phyloP scores from a whole-genome alignment of 1,140 invertebrate species.

The Conopomorpha cramerella region DNA sequence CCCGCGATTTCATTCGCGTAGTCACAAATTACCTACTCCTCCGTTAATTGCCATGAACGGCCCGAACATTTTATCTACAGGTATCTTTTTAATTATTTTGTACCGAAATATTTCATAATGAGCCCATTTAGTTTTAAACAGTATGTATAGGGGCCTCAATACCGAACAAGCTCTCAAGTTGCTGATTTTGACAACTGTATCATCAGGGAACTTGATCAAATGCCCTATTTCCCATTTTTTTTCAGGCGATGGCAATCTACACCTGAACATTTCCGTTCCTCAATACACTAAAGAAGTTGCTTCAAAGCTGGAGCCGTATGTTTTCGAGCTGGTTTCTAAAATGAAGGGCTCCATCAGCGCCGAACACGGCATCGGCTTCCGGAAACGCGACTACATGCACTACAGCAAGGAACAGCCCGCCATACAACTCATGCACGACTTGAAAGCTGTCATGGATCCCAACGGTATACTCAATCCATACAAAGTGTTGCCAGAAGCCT shows the following conservation, averaged over 20 bases:
- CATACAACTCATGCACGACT: slow-evolving; percentile 78
- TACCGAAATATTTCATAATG: no score
- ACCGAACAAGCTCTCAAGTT: no score
- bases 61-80: no score
- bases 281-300: slow-evolving; percentile 72
- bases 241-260: slow-evolving; percentile 87
- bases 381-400: slow-evolving; percentile 85
- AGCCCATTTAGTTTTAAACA: no score
- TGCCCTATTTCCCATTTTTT: no score
- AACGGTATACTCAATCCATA: slow-evolving; percentile 95
- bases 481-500: slow-evolving; percentile 82
- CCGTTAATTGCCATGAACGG: no score
- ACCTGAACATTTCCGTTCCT: slow-evolving; percentile 81
- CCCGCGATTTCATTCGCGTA: no score
- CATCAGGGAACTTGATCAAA: no score
- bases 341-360: slow-evolving; percentile 89
- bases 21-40: no score
- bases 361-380: slow-evolving; percentile 93
- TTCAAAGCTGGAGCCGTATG: slow-evolving; percentile 81
- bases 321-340: slow-evolving; percentile 85
- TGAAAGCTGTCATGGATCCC: slow-evolving; percentile 90
- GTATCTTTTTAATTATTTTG: no score
- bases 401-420: slow-evolving; percentile 80
- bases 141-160: no score
- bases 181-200: no score